Evolutionary conservation across 23 tunicate genomes (phyloP).

Genomic region (Styela clava): DNA sequence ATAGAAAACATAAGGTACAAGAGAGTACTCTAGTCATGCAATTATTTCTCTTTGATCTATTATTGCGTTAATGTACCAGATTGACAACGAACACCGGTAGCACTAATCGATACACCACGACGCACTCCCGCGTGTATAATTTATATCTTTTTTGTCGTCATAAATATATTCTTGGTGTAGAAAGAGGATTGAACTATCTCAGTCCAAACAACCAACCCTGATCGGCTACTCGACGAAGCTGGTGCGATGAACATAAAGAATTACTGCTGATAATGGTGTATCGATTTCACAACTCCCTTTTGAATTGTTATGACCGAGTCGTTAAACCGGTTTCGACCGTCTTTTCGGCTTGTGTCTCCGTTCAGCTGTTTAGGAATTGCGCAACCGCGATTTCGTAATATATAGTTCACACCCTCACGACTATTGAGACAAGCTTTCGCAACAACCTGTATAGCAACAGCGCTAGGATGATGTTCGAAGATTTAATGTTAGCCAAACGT

Average conservation of each 20-base stretch:
- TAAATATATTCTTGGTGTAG: neutral
- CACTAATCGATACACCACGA: neutral
- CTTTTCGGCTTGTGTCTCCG: neutral
- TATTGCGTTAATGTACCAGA: too few relatives aligned
- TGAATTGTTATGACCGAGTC: neutral
- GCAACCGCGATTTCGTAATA: neutral
- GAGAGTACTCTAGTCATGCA: too few relatives aligned
- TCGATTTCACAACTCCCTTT: neutral
- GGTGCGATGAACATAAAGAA: too few relatives aligned
- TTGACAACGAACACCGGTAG: neutral
- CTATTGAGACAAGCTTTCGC: neutral
- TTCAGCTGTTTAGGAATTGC: neutral
- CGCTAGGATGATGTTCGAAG: too few relatives aligned
- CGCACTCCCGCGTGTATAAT: neutral
- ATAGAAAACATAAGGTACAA: too few relatives aligned
- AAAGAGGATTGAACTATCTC: too few relatives aligned
- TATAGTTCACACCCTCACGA: neutral
- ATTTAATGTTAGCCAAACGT: too few relatives aligned
- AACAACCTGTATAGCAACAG: too few relatives aligned
- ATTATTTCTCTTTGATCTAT: too few relatives aligned
- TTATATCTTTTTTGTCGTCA: neutral
- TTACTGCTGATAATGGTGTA: too few relatives aligned
- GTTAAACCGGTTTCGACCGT: neutral
- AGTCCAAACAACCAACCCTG: too few relatives aligned
- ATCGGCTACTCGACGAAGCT: too few relatives aligned